Evolutionary conservation across 2,888 invertebrate genomes (phyloP), one percentile per base, ranked within the genome.

Genomic region (Xanthorhoe spadicearia): DNA sequence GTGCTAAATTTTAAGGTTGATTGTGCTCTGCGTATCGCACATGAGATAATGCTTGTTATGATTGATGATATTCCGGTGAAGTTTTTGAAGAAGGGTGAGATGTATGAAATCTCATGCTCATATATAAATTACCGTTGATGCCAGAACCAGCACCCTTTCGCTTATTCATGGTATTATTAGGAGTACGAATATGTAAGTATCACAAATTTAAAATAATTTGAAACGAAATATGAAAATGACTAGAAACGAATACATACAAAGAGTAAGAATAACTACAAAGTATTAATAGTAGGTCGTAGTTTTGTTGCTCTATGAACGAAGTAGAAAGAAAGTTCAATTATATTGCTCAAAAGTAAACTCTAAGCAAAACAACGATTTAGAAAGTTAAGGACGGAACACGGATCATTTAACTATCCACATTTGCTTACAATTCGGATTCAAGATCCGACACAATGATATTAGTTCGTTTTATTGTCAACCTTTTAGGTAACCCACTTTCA

Each of bases 351-450:
- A 58, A 73, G 74, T 69, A 71, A 61, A 83, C 83, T 83, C 81
- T 78, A 82, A 73, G 68, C 75, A 77, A 78, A 80, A 82, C 77
- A 80, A 79, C 75, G 83, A 78, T 83, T 84, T 72, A 79, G 74
- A 74, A 82, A 87, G 82, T 86, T 84, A 74, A 83, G 80, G 83
- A 78, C 79, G 76, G 78, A 76, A 77, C 81, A 85, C 81, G 85
- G 81, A 84, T 86, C 88, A 89, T 89, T 88, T 82, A 87, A 87
- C 86, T 89, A 83, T 85, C 76, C 80, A 83, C 85, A 87, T 88
- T 88, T 87, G 86, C 88, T 87, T 87, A 83, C 86, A 53, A 61
- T 83, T 79, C 83, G 82, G 76, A 80, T 80, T 81, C 80, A 81
- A 80, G 77, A 82, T 78, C 79, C 81, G 76, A 81, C 82, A 83